Conservation (phyloP, 1,140 invertebrate genomes). For the Cydia amplana region DNA sequence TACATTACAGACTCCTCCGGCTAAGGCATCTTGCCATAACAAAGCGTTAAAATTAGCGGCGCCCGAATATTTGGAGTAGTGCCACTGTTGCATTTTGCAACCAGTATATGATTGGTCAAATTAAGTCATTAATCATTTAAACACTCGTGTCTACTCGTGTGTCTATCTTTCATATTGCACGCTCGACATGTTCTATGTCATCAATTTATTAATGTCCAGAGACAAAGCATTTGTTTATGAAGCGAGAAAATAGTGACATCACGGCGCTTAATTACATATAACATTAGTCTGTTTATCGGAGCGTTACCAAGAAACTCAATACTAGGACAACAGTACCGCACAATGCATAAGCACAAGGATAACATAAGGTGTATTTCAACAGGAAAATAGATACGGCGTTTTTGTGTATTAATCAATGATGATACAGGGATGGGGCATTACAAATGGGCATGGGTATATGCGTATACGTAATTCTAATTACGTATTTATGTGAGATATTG, state of each 20-base stretch:
- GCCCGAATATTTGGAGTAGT: not conserved
- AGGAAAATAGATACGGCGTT: slow-evolving; percentile 2
- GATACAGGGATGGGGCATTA: not conserved
- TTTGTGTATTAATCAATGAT: not conserved
- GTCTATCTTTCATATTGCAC: slow-evolving; percentile 19
- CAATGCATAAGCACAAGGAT: not conserved
- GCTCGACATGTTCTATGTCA: not conserved
- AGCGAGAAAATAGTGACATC: slow-evolving; percentile 45
- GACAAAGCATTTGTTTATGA: slow-evolving; percentile 34
- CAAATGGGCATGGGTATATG: not conserved
- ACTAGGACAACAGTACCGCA: not conserved
- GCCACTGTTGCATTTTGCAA: not conserved
- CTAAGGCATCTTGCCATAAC: slow-evolving; percentile 18
- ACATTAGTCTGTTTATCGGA: slow-evolving; percentile 37
- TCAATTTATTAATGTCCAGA: not conserved
- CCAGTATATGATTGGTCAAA: not conserved
- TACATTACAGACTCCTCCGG: not conserved
- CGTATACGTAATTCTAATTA: not conserved
- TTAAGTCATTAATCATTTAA: slow-evolving; percentile 10
- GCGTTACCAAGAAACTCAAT: slow-evolving; percentile 23
- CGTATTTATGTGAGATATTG: not conserved
- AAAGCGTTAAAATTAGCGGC: slow-evolving; percentile 10
- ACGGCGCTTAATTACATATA: slow-evolving; percentile 38
- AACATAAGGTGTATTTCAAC: not conserved
- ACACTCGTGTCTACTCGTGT: slow-evolving; percentile 40